These are phyloP conservation scores for Tiliqua scincoides DNA, from an alignment of 2,113 vertebrate species.

Conservation along the genomic window DNA sequence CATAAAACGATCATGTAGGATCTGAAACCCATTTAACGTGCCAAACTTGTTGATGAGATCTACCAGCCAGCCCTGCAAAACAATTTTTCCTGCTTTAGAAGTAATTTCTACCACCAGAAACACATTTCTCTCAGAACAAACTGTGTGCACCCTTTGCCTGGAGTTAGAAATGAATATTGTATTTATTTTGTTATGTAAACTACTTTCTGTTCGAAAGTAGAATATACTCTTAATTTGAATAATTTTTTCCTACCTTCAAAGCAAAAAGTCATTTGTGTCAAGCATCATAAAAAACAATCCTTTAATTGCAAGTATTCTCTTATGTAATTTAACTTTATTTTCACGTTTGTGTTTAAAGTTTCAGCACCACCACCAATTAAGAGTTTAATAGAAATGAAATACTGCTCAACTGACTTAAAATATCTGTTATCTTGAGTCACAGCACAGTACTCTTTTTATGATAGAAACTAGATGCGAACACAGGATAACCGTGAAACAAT, in stretches of 20 bases:
- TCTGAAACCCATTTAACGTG: slow-evolving; percentile 99
- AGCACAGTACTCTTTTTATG: neutral
- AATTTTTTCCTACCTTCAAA: too few relatives aligned
- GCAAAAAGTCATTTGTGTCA: neutral
- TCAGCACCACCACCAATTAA: neutral
- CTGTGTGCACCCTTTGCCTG: neutral
- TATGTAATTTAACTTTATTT: neutral
- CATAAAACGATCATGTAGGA: slow-evolving; percentile 98
- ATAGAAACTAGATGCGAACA: neutral
- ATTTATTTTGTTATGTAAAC: too few relatives aligned
- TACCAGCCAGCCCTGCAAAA: slow-evolving; percentile 95
- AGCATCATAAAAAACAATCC: too few relatives aligned
- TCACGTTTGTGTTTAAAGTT: neutral
- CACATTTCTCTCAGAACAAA: neutral
- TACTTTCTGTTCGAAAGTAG: too few relatives aligned
- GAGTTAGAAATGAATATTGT: neutral
- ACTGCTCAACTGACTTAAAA: too few relatives aligned
- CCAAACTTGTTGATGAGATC: slow-evolving; percentile 99
- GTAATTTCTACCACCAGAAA: slow-evolving; percentile 4
- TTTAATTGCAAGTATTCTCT: neutral
- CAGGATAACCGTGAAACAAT: neutral
- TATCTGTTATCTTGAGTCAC: neutral
- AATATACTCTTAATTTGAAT: neutral
- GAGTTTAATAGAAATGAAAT: neutral
- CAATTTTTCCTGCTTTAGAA: slow-evolving; percentile 8